Conservation (phyloP, 2,113 vertebrate species). For the Eptatretus burgeri region DNA sequence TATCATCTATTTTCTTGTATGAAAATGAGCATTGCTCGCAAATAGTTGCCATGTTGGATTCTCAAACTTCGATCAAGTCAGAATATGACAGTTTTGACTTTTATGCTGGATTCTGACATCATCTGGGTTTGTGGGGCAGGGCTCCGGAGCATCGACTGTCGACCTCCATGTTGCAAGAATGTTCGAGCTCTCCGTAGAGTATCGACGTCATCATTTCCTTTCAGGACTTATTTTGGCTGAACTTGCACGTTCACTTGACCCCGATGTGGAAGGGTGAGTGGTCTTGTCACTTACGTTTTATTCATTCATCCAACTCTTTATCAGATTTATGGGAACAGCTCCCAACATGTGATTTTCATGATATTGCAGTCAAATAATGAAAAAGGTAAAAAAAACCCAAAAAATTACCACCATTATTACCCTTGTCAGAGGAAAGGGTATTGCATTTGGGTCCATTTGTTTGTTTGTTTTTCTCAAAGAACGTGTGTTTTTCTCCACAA, state of each 20-base stretch:
- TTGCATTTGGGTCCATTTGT: too few relatives aligned
- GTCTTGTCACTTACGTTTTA: not conserved
- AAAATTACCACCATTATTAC: too few relatives aligned
- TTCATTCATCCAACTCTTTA: not conserved
- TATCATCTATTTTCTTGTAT: too few relatives aligned
- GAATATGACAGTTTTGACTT: not conserved
- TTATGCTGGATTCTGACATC: slow-evolving; percentile 2
- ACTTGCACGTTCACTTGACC: slow-evolving; percentile 67
- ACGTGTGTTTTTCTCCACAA: too few relatives aligned
- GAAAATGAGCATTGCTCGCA: too few relatives aligned
- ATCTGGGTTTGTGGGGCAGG: slow-evolving; percentile 21
- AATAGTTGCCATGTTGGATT: not conserved
- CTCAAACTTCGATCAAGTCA: not conserved
- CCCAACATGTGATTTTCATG: too few relatives aligned
- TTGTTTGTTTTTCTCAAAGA: too few relatives aligned
- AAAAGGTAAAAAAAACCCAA: too few relatives aligned
- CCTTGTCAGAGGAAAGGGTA: too few relatives aligned
- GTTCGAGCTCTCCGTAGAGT: slow-evolving; percentile 88
- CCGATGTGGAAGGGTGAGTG: slow-evolving; percentile 23
- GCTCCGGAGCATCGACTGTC: slow-evolving; percentile 90
- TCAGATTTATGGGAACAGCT: too few relatives aligned
- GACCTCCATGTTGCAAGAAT: slow-evolving; percentile 97
- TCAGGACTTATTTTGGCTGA: slow-evolving; percentile 72
- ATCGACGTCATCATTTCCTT: slow-evolving; percentile 80
- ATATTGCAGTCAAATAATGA: too few relatives aligned